Evolutionary conservation across 1,140 invertebrate species (phyloP).

Genomic region (Callitettix versicolor): DNA sequence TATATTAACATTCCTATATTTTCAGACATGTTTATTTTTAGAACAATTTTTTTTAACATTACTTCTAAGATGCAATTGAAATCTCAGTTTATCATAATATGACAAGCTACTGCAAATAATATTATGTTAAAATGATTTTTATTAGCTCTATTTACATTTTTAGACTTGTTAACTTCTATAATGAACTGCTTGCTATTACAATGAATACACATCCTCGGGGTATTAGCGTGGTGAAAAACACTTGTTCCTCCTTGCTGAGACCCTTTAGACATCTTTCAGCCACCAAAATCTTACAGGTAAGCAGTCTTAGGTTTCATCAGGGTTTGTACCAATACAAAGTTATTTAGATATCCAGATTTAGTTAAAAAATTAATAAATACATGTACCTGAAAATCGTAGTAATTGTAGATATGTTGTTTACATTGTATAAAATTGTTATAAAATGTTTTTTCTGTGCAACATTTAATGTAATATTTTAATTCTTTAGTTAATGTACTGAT

Average conservation of each 20-base stretch:
- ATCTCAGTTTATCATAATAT: no score
- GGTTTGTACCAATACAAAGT: background rate
- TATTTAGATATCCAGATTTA: background rate
- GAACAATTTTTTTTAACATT: no score
- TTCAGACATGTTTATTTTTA: no score
- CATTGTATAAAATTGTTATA: background rate
- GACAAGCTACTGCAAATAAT: no score
- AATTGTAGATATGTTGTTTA: background rate
- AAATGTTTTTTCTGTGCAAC: background rate
- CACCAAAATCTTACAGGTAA: slow-evolving; percentile 25
- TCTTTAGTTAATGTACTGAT: background rate
- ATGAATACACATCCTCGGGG: slow-evolving; percentile 14
- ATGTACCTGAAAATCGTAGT: background rate
- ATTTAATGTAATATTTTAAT: background rate
- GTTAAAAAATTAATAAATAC: background rate
- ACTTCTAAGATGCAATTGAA: no score
- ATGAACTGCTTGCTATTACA: slow-evolving; percentile 20
- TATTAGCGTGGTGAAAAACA: slow-evolving; percentile 23
- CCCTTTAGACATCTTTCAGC: slow-evolving; percentile 25
- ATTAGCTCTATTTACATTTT: no score
- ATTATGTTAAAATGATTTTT: no score
- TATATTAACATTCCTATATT: no score
- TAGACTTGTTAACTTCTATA: slow-evolving; percentile 24
- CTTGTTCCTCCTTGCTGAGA: slow-evolving; percentile 23
- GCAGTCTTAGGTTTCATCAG: background rate